These are phyloP conservation scores for Ammodytes marinus DNA, from an alignment of 2,113 vertebrate genomes.

Conservation along the genomic window DNA sequence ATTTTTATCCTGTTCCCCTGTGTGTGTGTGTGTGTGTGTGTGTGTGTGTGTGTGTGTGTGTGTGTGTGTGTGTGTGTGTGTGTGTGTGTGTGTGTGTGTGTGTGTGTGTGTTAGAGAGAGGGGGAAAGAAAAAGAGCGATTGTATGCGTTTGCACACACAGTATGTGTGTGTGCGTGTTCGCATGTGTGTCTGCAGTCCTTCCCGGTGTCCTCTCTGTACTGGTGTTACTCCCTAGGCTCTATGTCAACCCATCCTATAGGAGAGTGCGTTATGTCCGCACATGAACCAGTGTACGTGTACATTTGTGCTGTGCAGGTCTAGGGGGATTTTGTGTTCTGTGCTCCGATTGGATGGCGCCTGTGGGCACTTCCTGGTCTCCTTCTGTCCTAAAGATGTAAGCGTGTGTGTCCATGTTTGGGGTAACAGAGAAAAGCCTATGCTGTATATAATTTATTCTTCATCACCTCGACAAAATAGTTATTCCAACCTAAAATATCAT, in stretches of 20 bases:
- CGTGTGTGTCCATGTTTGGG: slow-evolving; percentile 12
- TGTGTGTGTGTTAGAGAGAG: neutral
- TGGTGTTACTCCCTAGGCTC: slow-evolving; percentile 68
- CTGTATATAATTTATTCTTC: slow-evolving; percentile 11
- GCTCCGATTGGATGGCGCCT: slow-evolving; percentile 57
- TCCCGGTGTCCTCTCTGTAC: slow-evolving; percentile 84
- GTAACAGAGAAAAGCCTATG: neutral
- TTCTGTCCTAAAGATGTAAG: slow-evolving; percentile 35
- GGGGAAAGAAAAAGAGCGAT: no score
- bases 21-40: slow-evolving; percentile 51
- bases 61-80: slow-evolving; percentile 13
- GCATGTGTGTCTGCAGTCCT: slow-evolving; percentile 80
- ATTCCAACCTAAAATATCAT: neutral
- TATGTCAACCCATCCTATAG: slow-evolving; percentile 65
- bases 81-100: slow-evolving; percentile 8
- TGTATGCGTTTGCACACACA: neutral
- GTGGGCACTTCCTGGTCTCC: slow-evolving; percentile 50
- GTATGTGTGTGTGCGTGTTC: slow-evolving; percentile 6
- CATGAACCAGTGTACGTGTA: slow-evolving; percentile 5
- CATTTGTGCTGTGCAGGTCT: slow-evolving; percentile 43
- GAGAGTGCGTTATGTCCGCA: neutral
- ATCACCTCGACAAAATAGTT: slow-evolving; percentile 6
- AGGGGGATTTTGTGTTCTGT: slow-evolving; percentile 43
- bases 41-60: slow-evolving; percentile 14
- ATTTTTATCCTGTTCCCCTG: slow-evolving; percentile 88